Evolutionary conservation across 2,113 vertebrate species (phyloP).

Genomic region (Anarrhichthys ocellatus): DNA sequence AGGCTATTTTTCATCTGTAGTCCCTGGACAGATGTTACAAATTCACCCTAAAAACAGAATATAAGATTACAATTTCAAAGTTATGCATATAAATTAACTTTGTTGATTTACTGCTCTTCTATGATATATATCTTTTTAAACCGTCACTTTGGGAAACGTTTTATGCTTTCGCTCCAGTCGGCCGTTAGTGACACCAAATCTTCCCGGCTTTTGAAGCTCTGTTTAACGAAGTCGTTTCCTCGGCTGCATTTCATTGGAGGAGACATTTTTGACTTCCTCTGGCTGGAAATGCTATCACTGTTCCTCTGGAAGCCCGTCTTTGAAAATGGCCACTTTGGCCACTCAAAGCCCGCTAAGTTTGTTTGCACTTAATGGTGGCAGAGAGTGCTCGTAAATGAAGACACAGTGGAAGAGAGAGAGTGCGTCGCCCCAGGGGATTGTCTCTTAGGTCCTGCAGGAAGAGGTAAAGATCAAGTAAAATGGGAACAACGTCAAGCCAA

Average conservation of each 20-base stretch:
- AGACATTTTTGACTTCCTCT: slow-evolving; percentile 30
- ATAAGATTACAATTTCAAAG: background rate
- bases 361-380: slow-evolving; percentile 42
- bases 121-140: background rate
- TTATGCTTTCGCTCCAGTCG: background rate
- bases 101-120: background rate
- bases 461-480: slow-evolving; percentile 30
- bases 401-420: slow-evolving; percentile 27
- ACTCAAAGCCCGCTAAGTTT: slow-evolving; percentile 23
- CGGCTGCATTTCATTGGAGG: slow-evolving; percentile 12
- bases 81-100: background rate
- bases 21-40: background rate
- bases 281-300: slow-evolving; percentile 24
- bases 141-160: background rate
- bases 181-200: slow-evolving; percentile 7
- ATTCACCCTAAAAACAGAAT: background rate
- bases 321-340: slow-evolving; percentile 43
- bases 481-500: background rate
- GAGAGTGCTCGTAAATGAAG: slow-evolving; percentile 50
- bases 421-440: slow-evolving; percentile 8
- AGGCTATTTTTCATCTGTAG: background rate
- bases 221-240: slow-evolving; percentile 6
- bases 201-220: background rate
- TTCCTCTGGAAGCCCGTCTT: slow-evolving; percentile 41
- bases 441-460: slow-evolving; percentile 23